A percentile compares a stretch with the other conserved stretches of the same genome.
Conservation (phyloP, 1,140 invertebrate species). For the Chrysomallon squamiferum region DNA sequence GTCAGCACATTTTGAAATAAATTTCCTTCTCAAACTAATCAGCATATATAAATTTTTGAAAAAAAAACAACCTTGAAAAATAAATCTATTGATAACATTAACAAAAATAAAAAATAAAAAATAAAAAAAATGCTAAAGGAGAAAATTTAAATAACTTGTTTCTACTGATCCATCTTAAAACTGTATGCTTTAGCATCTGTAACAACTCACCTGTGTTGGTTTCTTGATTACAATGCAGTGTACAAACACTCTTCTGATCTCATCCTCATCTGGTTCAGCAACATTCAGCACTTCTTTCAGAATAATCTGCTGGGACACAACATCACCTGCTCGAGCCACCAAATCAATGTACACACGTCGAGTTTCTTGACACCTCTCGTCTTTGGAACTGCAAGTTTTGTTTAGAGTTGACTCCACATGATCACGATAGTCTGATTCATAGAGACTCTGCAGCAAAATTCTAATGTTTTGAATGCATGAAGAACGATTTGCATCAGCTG, state of each 20-base stretch:
- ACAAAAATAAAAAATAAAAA: no score
- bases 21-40: no score
- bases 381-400: conserved; percentile 8
- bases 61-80: no score
- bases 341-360: conserved; percentile 31
- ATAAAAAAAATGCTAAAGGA: no score
- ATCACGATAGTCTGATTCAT: conserved; percentile 11
- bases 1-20: no score
- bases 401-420: conserved; percentile 16
- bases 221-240: conserved; percentile 21
- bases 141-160: no score
- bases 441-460: conserved; percentile 4
- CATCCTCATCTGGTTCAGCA: conserved; percentile 12
- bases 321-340: conserved; percentile 16
- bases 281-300: conserved; percentile 18
- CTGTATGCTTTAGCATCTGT: no score
- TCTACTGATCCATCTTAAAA: no score
- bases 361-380: conserved; percentile 18
- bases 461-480: conserved; percentile 24
- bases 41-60: no score
- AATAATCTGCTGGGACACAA: conserved; percentile 21
- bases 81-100: no score
- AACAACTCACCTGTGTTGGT: conserved; percentile 23
- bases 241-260: conserved; percentile 20
- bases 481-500: conserved; percentile 29